A percentile compares a stretch with the other conserved stretches of the same genome.
Evolutionary conservation across 2,888 invertebrate genomes (phyloP).

Genomic region (Eulithis testata): DNA sequence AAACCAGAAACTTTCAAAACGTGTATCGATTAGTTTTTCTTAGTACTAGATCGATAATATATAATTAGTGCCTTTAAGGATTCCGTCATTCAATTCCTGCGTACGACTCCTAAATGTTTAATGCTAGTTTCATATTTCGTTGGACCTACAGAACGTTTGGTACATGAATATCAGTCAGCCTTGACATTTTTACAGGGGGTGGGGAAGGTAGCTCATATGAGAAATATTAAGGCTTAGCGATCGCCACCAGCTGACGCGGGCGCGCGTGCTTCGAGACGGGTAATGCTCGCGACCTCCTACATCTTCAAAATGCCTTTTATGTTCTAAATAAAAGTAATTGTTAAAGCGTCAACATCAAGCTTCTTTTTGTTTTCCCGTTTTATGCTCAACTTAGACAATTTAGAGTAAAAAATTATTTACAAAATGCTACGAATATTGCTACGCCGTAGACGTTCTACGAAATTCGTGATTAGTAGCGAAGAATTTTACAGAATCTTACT

Average conservation of each 20-base stretch:
- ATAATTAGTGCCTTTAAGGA: conserved; percentile 13
- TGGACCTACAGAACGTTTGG: conserved; percentile 47
- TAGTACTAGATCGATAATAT: too few species aligned
- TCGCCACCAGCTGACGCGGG: conserved; percentile 74
- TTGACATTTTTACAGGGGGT: conserved; percentile 54
- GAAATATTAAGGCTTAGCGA: conserved; percentile 77
- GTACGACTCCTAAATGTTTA: conserved; percentile 44
- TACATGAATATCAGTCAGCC: conserved; percentile 45
- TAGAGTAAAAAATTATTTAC: conserved; percentile 17
- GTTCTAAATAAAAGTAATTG: conserved; percentile 42
- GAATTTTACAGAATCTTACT: neutral
- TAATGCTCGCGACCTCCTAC: conserved; percentile 60
- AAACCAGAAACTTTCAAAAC: too few species aligned
- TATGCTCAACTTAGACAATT: conserved; percentile 11
- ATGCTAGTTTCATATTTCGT: conserved; percentile 47
- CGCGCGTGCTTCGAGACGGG: conserved; percentile 64
- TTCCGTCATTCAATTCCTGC: conserved; percentile 28
- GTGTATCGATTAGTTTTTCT: too few species aligned
- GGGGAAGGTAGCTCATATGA: conserved; percentile 63
- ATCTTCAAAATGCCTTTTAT: conserved; percentile 54
- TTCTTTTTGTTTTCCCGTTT: conserved; percentile 25
- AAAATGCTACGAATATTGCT: conserved; percentile 23
- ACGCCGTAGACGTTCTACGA: conserved; percentile 32
- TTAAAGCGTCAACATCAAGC: conserved; percentile 38
- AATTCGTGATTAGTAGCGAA: conserved; percentile 22